Base-by-base conservation (phyloP, 2,888 invertebrate genomes). In the Tiliacea aurago region DNA sequence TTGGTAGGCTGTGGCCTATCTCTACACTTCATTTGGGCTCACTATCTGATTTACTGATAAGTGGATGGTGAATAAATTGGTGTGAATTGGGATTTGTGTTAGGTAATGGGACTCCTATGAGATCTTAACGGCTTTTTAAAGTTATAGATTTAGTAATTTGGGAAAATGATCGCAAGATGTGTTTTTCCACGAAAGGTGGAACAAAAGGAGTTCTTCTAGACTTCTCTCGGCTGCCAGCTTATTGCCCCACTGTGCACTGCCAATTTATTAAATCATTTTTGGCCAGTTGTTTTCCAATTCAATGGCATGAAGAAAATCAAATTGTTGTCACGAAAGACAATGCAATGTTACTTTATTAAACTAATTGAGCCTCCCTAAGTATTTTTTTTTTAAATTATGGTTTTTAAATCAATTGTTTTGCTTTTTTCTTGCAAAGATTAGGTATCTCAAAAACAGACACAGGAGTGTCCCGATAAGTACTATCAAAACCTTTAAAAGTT, bases 1-100 rank as follows among this genome's bases (percentile, higher is more conserved):
- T 87, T 81, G 85, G 83, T 86, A 81, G 80, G 76, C 73, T 76
- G 66, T 64, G 58, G 75, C 73, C 77, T 86, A 85, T 86, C 84
- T 81, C 70, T 69, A 28, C 85, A 82, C 85, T 81, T 76, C 82
- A 82, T 82, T 82, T 81, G 63, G 62, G 66, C 41, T 76, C 56
- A 58, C 74, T 80, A 79, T 79, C 74, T 70, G 84, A 80, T 83
- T 69, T 61, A 77, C 6, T 58, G 84, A 82, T 84, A 81, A 67
- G 53, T 63, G 47, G 70, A 47, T 56, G 15, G 68, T 66, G 75
- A 84, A 80, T 51, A 81, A 51, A 59, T 59, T 66, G 43, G 51
- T 71, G 58, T 56, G 59, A 68, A 78, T 18, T 62, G 23, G 41
- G 23, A 65, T 65, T 66, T 56, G 56, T 76, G 68, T 47, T 23